Evolutionary conservation across 2,113 vertebrate species (phyloP), one percentile per base, ranked within the genome.

Genomic region (Potamarius usumacintae): DNA sequence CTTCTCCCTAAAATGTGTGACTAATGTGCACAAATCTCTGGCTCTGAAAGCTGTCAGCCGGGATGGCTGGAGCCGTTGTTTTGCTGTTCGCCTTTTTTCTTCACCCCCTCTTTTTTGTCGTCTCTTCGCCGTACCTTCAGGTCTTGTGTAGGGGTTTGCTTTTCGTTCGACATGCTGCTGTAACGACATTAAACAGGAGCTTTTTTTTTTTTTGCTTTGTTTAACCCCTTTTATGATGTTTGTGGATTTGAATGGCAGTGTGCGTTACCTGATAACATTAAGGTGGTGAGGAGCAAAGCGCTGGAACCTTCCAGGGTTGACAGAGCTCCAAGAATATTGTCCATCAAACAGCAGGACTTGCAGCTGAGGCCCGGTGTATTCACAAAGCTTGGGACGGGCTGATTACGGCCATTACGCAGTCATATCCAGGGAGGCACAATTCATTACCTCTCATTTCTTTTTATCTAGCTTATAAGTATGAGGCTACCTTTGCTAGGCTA

Each of bases 231-330:
- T 95, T 94, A 94, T 95, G 94, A 92, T 90, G 93, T 92, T 55
- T 67, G 93, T 92, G 93, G 95, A 94, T 96, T 95, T 95, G 2
- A 95, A 96, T 92, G 94, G 93, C 93, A 94, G 95, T 94, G 94
- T 96, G 95, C 93, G 94, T 94, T 94, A 95, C 94, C 94, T 94
- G 95, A 96, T 95, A 96, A 96, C 94, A 94, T 95, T 95, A 95
- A 94, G 92, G 92, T 91, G 91, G 91, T 90, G 92, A 83, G 34
- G 67, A 82, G 78, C 90, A 52, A 86, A 86, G 90, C 89, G 92
- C 92, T 88, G 90, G 92, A 93, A 93, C 92, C 91, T 94, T 91
- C 92, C 90, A 88, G 25, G 87, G 89, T 93, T 94, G 94, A 95
- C 94, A 92, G 80, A 60, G 92, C 93, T 93, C 94, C 94, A 94